phyloP scores from a whole-genome alignment of 2,888 invertebrate species.

The Taphrorychus bicolor region DNA sequence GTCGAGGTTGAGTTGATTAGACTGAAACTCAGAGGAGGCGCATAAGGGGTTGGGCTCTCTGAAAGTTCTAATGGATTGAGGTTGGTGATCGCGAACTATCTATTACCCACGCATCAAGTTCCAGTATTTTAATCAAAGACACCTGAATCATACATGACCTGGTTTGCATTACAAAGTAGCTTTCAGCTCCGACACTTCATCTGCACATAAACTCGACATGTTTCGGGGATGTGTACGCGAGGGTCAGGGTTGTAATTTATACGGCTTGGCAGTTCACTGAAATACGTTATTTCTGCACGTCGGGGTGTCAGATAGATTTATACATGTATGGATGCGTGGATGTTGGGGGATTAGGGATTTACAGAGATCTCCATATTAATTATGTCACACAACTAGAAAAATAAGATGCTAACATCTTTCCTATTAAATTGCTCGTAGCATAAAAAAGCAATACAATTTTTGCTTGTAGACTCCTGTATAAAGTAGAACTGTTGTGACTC shows the following conservation, averaged over 20 bases:
- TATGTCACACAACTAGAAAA: too few species aligned
- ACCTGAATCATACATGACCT: background rate
- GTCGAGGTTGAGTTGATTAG: too few species aligned
- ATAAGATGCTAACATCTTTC: too few species aligned
- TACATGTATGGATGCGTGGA: background rate
- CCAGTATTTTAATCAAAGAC: background rate
- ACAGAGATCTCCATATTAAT: background rate
- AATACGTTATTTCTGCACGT: background rate
- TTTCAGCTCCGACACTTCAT: background rate
- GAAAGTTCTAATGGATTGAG: background rate
- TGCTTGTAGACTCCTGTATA: too few species aligned
- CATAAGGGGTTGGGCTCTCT: background rate
- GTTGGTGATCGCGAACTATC: background rate
- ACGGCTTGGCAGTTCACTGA: background rate
- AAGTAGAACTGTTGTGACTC: too few species aligned
- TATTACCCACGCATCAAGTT: background rate
- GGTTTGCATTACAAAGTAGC: background rate
- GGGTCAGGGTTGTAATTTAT: background rate
- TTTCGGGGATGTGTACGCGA: background rate
- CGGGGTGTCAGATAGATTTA: background rate
- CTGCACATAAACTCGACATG: background rate
- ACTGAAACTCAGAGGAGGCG: background rate
- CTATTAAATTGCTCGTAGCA: too few species aligned
- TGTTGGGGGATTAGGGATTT: background rate
- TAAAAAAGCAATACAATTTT: too few species aligned